Percentiles rank a stretch among this genome's conserved stretches.
These are phyloP conservation scores for Bos javanicus DNA, from an alignment of 2,113 vertebrate species.

Conservation along the genomic window DNA sequence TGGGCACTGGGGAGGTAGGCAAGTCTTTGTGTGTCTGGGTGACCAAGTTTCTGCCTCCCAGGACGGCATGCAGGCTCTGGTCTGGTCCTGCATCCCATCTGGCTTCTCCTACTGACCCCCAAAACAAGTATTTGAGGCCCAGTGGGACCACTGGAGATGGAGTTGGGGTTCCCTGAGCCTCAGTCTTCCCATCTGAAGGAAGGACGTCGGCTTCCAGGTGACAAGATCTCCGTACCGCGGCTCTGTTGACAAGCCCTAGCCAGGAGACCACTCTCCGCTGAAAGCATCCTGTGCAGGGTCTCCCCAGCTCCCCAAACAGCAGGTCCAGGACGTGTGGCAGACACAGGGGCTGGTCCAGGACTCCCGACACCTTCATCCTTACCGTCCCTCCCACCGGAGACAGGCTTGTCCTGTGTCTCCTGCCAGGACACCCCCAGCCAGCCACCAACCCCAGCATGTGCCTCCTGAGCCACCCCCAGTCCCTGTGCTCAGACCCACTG, in stretches of 20 bases:
- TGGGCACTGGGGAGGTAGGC: too few species aligned
- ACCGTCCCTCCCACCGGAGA: background rate
- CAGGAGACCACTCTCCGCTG: background rate
- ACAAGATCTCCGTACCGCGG: accelerated
- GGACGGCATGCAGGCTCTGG: accelerated
- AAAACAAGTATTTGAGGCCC: background rate
- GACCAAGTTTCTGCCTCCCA: background rate
- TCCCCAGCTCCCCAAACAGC: background rate
- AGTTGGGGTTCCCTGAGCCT: too few species aligned
- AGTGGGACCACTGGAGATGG: accelerated
- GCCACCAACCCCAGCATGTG: accelerated
- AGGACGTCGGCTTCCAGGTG: accelerated
- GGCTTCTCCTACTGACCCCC: background rate
- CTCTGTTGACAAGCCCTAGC: background rate
- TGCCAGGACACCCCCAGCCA: background rate
- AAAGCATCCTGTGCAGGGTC: background rate
- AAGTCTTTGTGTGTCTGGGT: accelerated
- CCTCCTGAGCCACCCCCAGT: background rate
- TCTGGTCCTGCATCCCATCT: accelerated
- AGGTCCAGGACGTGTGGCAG: accelerated
- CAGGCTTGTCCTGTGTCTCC: background rate
- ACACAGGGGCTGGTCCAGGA: too few species aligned
- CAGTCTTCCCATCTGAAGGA: background rate
- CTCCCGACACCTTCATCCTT: accelerated
- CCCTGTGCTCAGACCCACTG: background rate